These are phyloP conservation scores for Pelobates cultripes DNA, from an alignment of 2,797 vertebrate genomes.

Conservation along the genomic window DNA sequence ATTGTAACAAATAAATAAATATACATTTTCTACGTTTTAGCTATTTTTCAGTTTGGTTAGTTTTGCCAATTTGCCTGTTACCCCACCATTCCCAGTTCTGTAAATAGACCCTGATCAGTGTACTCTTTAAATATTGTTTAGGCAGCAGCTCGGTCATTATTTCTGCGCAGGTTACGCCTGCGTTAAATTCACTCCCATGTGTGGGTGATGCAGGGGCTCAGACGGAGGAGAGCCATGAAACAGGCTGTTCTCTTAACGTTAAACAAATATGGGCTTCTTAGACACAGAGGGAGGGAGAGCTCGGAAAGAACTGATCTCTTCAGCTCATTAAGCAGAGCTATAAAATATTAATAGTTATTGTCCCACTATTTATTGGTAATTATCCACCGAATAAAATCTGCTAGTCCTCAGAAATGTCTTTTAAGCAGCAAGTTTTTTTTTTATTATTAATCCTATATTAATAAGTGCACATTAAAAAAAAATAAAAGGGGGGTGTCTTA, in stretches of 20 bases:
- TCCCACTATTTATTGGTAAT: slow-evolving; percentile 76
- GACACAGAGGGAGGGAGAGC: slow-evolving; percentile 34
- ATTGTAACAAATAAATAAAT: too few species aligned
- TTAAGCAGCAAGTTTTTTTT: slow-evolving; percentile 67
- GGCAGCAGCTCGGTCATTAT: too few species aligned
- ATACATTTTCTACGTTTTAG: too few species aligned
- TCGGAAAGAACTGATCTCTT: slow-evolving; percentile 65
- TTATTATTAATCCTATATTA: slow-evolving; percentile 66
- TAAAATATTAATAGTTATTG: slow-evolving; percentile 79
- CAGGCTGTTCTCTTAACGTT: slow-evolving; percentile 17
- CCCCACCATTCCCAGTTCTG: too few species aligned
- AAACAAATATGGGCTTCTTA: slow-evolving; percentile 28
- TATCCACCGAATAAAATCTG: slow-evolving; percentile 72
- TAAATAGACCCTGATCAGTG: too few species aligned
- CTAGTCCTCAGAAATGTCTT: slow-evolving; percentile 72
- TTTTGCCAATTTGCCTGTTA: too few species aligned
- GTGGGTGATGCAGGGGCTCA: slow-evolving; percentile 10
- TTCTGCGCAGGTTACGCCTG: too few species aligned
- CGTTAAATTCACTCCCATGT: not conserved
- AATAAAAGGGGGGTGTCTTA: slow-evolving; percentile 4
- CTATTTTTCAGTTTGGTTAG: too few species aligned
- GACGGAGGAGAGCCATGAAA: slow-evolving; percentile 8
- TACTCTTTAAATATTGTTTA: too few species aligned
- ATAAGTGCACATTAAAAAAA: slow-evolving; percentile 50
- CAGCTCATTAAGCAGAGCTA: slow-evolving; percentile 74